Base-by-base conservation (phyloP, 1,140 invertebrate species). In the Magallana gigas region DNA sequence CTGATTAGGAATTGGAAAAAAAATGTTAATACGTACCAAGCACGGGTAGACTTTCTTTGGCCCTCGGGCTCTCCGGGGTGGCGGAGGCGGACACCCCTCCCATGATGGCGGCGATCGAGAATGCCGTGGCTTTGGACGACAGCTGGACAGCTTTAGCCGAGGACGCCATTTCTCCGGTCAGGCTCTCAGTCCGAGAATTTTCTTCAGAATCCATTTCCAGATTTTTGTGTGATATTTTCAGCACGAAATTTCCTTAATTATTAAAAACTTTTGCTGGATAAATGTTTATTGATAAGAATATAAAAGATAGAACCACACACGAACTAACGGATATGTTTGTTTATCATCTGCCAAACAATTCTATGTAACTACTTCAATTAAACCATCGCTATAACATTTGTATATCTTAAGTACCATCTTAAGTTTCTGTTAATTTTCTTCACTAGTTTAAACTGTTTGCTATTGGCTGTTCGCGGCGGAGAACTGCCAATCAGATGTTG, bases 71-170 rank as follows among this genome's bases (percentile, higher is more conserved):
- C 2, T 36, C 68, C 1, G 68, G 68, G 23, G 68, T 9, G 12
- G 68, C 23, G 8, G 11, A 9, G 29, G 68, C 23, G 68, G 80
- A 87, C 58, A 62, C 85, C 83, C 89, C 90, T 29, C 92, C 92
- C 60, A 93, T 92, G 71, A 93, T 90, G 23, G 92, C 92, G 23
- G 92, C 92, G 56, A 93, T 93, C 58, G 92, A 93, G 88, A 93
- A 93, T 2, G 92, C 92, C 9, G 91, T 91, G 0, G 92, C 92
- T 88, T 91, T 92, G 5, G 90, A 89, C 11, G 92, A 93, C 48
- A 93, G 88, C 64, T 91, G 91, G 18, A 86, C 82, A 16, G 83
- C 87, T 9, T 68, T 87, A 36, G 88, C 83, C 14, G 84, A 84
- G 64, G 85, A 87, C 23, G 87, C 84, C 68, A 90, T 87, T 59